Evolutionary conservation across 2,113 vertebrate species (phyloP).

Genomic region (Myrmecobius fasciatus): DNA sequence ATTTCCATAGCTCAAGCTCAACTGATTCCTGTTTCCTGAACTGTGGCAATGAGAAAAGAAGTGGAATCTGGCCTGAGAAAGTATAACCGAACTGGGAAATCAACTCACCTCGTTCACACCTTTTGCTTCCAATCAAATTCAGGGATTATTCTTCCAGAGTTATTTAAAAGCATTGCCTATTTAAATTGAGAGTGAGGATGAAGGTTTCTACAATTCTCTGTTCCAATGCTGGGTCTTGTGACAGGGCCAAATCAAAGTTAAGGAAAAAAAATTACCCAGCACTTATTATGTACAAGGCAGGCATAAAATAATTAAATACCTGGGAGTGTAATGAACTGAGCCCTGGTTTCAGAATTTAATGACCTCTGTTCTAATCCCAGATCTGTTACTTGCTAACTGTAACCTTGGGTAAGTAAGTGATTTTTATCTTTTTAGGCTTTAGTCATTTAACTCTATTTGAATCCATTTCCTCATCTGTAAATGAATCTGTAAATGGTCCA

Average conservation of each 20-base stretch:
- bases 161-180: conserved; percentile 14
- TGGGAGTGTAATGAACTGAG: neutral
- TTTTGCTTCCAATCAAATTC: conserved; percentile 18
- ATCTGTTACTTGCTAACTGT: neutral
- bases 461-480: neutral
- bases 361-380: neutral
- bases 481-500: neutral
- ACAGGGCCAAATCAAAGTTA: conserved; percentile 18
- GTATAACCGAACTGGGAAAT: conserved; percentile 26
- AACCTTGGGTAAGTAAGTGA: neutral
- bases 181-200: conserved; percentile 31
- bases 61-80: conserved; percentile 1
- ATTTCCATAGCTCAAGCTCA: neutral
- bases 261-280: neutral
- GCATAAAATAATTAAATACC: neutral
- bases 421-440: neutral
- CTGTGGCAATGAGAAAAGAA: conserved; percentile 26
- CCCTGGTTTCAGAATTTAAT: neutral
- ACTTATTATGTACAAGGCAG: neutral
- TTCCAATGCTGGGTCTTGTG: neutral
- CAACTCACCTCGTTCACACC: neutral
- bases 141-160: conserved; percentile 26
- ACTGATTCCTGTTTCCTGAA: conserved; percentile 1
- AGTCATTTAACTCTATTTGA: too few species aligned
- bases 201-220: neutral